Percentiles rank a stretch among this genome's conserved stretches.
phyloP scores from a whole-genome alignment of 2,113 vertebrate genomes.

The Podarcis raffonei region DNA sequence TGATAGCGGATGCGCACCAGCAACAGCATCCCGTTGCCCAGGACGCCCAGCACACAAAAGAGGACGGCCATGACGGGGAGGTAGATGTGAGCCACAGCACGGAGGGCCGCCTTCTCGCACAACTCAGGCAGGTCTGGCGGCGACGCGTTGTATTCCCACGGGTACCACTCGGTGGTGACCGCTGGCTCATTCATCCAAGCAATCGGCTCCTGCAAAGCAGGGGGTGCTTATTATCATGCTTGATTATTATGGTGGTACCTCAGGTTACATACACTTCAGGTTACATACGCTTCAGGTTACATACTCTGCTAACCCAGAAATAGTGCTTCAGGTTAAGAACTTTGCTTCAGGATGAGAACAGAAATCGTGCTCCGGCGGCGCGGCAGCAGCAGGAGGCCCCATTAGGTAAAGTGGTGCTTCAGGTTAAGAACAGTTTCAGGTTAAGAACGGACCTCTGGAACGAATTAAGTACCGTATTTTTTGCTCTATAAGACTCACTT shows the following conservation, averaged over 20 bases:
- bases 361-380: no score
- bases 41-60: conserved; percentile 80
- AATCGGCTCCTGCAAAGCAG: neutral
- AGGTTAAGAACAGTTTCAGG: no score
- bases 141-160: accelerated
- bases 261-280: neutral
- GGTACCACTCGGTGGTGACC: conserved; percentile 48
- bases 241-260: neutral
- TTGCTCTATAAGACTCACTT: no score
- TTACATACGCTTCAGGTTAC: no score
- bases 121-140: conserved; percentile 36
- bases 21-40: conserved; percentile 89
- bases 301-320: no score
- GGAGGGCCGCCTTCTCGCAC: conserved; percentile 74
- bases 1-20: conserved; percentile 82
- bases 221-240: accelerated
- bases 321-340: no score
- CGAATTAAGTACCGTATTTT: no score
- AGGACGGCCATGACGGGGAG: conserved; percentile 78
- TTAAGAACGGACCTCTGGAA: no score
- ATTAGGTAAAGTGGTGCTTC: no score
- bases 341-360: no score
- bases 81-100: conserved; percentile 74
- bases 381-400: no score
- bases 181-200: neutral